phyloP scores from a whole-genome alignment of 2,797 vertebrate species.

The Choloepus didactylus region DNA sequence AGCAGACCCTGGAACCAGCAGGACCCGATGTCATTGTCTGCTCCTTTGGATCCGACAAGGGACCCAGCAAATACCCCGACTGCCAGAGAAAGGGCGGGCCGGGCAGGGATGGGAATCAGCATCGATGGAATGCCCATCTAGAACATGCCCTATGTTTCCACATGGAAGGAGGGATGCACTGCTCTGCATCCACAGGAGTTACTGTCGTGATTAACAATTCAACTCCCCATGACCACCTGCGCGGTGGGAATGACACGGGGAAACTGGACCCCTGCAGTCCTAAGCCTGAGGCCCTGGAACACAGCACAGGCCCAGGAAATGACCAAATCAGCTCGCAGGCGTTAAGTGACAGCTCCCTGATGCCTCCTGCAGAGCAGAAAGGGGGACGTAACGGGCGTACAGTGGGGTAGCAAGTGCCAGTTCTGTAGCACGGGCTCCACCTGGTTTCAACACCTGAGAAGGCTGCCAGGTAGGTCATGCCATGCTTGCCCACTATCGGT shows the following conservation, averaged over 20 bases:
- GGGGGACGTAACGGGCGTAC: accelerated
- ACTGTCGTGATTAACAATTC: neutral
- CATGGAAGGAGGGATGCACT: neutral
- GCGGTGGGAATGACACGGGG: accelerated
- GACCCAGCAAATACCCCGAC: neutral
- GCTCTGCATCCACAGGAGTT: accelerated
- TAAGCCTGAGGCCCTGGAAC: too few species aligned
- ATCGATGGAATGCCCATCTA: neutral
- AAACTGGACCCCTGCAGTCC: accelerated
- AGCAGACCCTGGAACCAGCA: neutral
- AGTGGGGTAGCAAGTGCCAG: accelerated
- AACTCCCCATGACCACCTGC: accelerated
- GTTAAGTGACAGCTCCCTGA: neutral
- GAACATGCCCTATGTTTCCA: neutral
- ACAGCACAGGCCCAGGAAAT: too few species aligned
- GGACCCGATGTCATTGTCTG: neutral
- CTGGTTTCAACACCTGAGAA: neutral
- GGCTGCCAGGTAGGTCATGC: accelerated
- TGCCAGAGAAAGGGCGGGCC: neutral
- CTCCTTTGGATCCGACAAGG: neutral
- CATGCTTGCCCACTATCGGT: accelerated
- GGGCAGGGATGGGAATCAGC: accelerated
- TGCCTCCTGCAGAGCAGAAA: neutral
- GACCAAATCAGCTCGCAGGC: accelerated
- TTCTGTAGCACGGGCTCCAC: neutral